Base-by-base conservation (phyloP, 2,888 invertebrate species). In the Cosmia pyralina region DNA sequence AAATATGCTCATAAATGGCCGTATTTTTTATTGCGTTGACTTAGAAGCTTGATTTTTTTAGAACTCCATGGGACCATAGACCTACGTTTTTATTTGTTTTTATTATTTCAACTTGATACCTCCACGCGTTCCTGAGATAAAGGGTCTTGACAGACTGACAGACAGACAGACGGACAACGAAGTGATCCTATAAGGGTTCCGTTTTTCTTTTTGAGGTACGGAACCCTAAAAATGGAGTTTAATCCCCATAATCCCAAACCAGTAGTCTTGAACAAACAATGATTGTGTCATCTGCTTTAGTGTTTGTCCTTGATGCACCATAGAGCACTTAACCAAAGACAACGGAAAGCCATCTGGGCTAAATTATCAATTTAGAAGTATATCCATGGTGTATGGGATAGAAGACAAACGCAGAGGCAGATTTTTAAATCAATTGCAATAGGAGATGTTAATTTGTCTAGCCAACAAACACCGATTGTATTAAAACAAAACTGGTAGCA, bases 401-500 rank as follows among this genome's bases (percentile, higher is more conserved):
- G 6, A 57, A 58, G 13, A n/a, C 4, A 15, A 58, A 50, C 22
- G 10, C 7, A 44, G 0, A 28, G 4, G 22, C 7, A 28, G 6
- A 15, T 13, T 28, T 15, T 53, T 55, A 15, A 55, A 8, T 28
- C 15, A 7, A 28, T 28, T 13, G 28, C 22, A 55, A 22, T 22
- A 22, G n/a, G n/a, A n/a, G 11, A 28, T 28, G 15, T 48, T 38
- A 28, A 64, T 34, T 55, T 34, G 34, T 46, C 7, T 28, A 53
- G 15, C 22, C 22, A 69, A 59, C 52, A 19, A 72, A 46, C 46
- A 38, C 5, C 13, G 50, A 62, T 53, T 48, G 52, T 41, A 67
- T 75, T n/a, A 57, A 52, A 38, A 17, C 8, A 19, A 60, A 74
- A 52, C 38, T 46, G 4, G 28, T 28, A 3, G 28, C 46, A 80